Evolutionary conservation across 2,113 vertebrate species (phyloP).

Genomic region (Setophaga coronata): DNA sequence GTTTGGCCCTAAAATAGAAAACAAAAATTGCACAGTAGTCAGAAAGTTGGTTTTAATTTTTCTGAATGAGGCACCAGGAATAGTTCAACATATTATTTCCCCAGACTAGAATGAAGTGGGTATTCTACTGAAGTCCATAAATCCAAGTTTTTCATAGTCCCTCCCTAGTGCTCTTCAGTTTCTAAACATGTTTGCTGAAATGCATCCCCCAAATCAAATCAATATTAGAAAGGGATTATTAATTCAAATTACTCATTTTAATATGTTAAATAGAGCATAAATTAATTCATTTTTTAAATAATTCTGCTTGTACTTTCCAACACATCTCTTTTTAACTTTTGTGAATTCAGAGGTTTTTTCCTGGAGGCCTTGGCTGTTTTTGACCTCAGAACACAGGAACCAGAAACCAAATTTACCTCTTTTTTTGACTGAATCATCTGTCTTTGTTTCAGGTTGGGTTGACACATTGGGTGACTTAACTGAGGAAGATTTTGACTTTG

Average conservation of each 20-base stretch:
- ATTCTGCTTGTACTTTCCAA: neutral
- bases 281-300: neutral
- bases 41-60: neutral
- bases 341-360: neutral
- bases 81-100: neutral
- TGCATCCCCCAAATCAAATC: neutral
- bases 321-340: neutral
- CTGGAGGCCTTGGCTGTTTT: neutral
- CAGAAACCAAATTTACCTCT: conserved; percentile 72
- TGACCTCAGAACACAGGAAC: neutral
- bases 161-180: neutral
- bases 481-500: conserved; percentile 72
- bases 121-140: neutral
- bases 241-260: neutral
- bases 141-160: neutral
- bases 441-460: conserved; percentile 66
- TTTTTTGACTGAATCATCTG: conserved; percentile 76
- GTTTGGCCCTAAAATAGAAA: conserved; percentile 74
- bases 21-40: neutral
- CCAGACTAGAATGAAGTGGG: neutral
- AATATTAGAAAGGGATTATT: neutral
- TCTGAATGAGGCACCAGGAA: neutral
- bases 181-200: neutral
- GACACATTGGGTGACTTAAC: conserved; percentile 53
- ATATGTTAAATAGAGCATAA: neutral